Evolutionary conservation across 2,113 vertebrate species (phyloP).

Genomic region (Mesembrinibis cayennensis): DNA sequence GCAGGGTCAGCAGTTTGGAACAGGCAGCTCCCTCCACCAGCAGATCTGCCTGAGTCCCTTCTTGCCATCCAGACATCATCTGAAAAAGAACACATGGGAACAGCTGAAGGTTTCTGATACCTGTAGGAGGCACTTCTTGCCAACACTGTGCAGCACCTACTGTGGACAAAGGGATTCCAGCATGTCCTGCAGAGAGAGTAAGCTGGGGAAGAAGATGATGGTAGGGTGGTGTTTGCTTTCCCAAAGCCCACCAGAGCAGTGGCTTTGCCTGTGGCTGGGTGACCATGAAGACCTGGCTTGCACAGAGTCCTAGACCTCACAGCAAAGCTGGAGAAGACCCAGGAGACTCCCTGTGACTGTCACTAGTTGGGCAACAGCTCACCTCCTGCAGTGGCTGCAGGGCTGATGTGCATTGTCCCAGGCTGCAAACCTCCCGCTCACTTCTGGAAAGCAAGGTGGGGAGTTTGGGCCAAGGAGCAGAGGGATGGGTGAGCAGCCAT

Average conservation of each 20-base stretch:
- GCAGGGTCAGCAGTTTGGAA: neutral
- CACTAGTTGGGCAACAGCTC: neutral
- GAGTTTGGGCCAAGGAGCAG: neutral
- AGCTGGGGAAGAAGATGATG: too few relatives aligned
- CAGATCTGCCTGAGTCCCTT: neutral
- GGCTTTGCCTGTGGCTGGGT: neutral
- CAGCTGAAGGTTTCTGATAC: neutral
- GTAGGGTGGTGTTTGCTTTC: rapidly evolving
- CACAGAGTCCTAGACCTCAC: too few relatives aligned
- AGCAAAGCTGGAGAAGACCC: neutral
- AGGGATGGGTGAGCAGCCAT: neutral
- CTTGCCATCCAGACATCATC: neutral
- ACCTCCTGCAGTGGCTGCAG: too few relatives aligned
- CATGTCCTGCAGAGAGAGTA: rapidly evolving
- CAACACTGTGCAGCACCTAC: neutral
- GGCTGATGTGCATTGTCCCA: neutral
- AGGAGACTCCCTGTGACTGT: neutral
- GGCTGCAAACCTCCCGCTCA: neutral
- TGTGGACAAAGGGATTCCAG: too few relatives aligned
- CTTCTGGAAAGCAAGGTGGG: too few relatives aligned
- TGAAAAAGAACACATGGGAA: neutral
- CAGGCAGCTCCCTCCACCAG: rapidly evolving
- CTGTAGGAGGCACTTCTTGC: neutral
- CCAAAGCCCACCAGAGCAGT: neutral
- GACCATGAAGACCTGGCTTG: neutral